phyloP scores from a whole-genome alignment of 2,888 invertebrate species.

The Trissonchulus latispiculum region DNA sequence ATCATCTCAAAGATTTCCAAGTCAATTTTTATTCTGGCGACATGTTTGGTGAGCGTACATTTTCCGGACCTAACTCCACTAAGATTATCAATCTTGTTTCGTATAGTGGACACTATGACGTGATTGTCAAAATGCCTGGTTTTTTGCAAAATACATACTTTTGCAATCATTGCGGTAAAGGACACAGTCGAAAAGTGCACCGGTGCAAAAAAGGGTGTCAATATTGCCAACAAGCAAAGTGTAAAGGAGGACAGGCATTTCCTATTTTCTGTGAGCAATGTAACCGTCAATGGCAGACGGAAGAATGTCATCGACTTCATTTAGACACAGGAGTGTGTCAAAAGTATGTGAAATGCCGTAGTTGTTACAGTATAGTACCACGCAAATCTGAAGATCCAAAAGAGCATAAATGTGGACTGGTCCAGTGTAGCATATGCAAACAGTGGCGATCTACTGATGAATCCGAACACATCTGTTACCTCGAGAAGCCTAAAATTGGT shows the following conservation, averaged over 20 bases:
- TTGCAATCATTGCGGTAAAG: slow-evolving; percentile 1
- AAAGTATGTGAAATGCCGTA: not conserved
- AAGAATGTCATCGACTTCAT: not conserved
- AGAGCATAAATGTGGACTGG: not conserved
- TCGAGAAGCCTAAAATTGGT: not conserved
- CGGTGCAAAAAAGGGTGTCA: not conserved
- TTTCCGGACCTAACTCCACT: not conserved
- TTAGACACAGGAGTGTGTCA: not conserved
- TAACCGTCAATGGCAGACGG: not conserved
- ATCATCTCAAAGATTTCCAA: not conserved
- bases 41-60: slow-evolving; percentile 13
- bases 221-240: not conserved
- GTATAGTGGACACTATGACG: not conserved
- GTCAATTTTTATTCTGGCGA: not conserved
- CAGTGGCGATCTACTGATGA: not conserved
- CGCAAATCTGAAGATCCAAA: not conserved
- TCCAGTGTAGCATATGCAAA: not conserved
- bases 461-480: not conserved
- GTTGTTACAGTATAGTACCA: not conserved
- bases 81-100: not conserved
- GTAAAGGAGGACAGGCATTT: not conserved
- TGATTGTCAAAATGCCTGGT: not conserved
- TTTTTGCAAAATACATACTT: not conserved
- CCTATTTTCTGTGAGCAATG: not conserved
- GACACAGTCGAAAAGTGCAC: not conserved